Evolutionary conservation across 1,140 invertebrate species (phyloP).

Genomic region (Protaetia brevitarsis): DNA sequence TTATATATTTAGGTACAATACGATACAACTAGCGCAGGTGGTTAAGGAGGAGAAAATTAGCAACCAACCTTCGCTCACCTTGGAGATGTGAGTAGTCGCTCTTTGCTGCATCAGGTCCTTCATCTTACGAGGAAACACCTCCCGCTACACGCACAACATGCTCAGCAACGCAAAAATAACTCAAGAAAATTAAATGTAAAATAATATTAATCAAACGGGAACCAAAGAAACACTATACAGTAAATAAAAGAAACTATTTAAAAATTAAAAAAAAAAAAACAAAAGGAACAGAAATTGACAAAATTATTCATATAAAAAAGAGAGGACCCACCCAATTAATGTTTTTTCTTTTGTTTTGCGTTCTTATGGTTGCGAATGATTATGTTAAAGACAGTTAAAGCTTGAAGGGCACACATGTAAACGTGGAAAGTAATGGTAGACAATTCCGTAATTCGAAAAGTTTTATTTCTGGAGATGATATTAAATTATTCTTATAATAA

Average conservation of each 20-base stretch:
- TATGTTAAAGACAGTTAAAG: conserved; percentile 4
- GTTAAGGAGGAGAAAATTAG: conserved; percentile 31
- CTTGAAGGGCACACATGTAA: not conserved
- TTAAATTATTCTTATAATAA: not conserved
- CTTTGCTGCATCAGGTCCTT: conserved; percentile 62
- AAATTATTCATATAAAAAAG: not conserved
- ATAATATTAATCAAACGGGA: conserved; percentile 2
- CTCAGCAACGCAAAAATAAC: conserved; percentile 43
- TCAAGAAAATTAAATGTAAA: conserved; percentile 27
- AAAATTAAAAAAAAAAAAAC: not conserved
- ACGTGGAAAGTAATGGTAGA: conserved; percentile 1
- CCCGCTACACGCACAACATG: conserved; percentile 52
- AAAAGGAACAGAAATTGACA: conserved; percentile 3
- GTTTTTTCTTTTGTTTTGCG: not conserved
- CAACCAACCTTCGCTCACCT: conserved; percentile 45
- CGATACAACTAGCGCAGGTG: not conserved
- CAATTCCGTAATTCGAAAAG: not conserved
- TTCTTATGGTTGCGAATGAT: not conserved
- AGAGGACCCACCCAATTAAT: conserved; percentile 12
- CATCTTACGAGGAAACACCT: conserved; percentile 70
- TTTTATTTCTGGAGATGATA: not conserved
- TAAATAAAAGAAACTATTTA: conserved; percentile 50
- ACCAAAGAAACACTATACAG: conserved; percentile 45
- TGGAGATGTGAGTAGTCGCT: conserved; percentile 34
- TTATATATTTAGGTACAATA: not conserved